Evolutionary conservation across 2,113 vertebrate species (phyloP), one percentile per base, ranked within the genome.

Genomic region (Xiphophorus maculatus): DNA sequence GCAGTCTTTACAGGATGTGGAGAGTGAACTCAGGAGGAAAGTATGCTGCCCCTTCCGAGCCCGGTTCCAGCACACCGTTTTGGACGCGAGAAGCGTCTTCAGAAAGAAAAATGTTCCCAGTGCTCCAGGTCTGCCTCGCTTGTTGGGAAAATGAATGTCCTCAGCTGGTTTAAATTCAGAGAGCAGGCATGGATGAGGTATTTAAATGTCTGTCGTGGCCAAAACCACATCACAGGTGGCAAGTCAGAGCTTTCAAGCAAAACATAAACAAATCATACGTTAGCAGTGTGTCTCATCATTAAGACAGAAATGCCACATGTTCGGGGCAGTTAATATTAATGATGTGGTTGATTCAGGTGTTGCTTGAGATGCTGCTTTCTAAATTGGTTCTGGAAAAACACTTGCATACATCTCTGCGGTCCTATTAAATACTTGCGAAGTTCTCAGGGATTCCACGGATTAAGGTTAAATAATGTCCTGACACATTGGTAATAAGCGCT

Each of bases 21-120:
- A 69, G 5, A 62, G 74, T 93, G 86, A 94, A 93, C 87, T 94
- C 89, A 92, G 78, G 42, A 84, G 93, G 91, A 92, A 94, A 92
- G 70, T 91, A 92, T 94, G 92, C 71, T 78, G 54, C 64, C 70
- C 74, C 63, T 84, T 92, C 79, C 80, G 80, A 89, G 80, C 22
- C 71, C 69, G 84, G 87, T 91, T 90, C 79, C 83, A 89, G 69
- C 71, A 60, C 87, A 76, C 83, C 79, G 66, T 85, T 88, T 37
- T 69, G 73, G 67, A 90, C 86, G 84, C 76, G 68, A 87, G 79
- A 91, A 74, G 12, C 76, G 84, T 80, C 70, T 85, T 76, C 87
- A 89, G 88, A 85, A 84, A 79, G 71, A 84, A 85, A 85, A 87
- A 81, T 87, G 71, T 79, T 83, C 69, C 69, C 12, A 5, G 69